Evolutionary conservation across 2,888 invertebrate species (phyloP).

Genomic region (Lysandra bellargus): DNA sequence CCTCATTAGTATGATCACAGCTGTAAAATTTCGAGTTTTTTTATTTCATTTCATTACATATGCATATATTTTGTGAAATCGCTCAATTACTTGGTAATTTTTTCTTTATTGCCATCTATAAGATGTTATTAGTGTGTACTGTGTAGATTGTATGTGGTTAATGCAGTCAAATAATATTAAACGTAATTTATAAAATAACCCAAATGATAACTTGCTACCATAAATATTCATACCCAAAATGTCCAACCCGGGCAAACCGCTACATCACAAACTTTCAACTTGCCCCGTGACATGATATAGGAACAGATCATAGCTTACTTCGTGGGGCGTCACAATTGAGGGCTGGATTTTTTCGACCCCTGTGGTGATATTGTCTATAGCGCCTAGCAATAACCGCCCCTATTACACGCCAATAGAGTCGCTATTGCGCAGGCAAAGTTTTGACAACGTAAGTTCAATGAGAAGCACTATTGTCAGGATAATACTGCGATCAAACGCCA

Average conservation of each 20-base stretch:
- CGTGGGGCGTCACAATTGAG: constrained; percentile 77
- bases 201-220: too few relatives aligned
- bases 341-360: constrained; percentile 75
- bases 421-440: constrained; percentile 50
- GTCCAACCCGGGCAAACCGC: not conserved
- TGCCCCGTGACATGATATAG: constrained; percentile 58
- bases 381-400: constrained; percentile 50
- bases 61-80: too few relatives aligned
- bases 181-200: too few relatives aligned
- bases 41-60: too few relatives aligned
- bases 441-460: constrained; percentile 72
- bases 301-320: constrained; percentile 78
- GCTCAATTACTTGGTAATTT: too few relatives aligned
- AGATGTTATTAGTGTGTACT: too few relatives aligned
- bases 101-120: too few relatives aligned
- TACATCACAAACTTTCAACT: constrained; percentile 26
- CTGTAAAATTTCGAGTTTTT: too few relatives aligned
- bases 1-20: too few relatives aligned
- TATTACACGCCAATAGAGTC: constrained; percentile 48
- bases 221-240: too few relatives aligned
- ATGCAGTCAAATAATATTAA: too few relatives aligned
- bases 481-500: constrained; percentile 76
- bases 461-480: constrained; percentile 76
- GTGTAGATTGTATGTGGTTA: too few relatives aligned
- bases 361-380: constrained; percentile 64